These are phyloP conservation scores for Buphagus erythrorhynchus DNA, from an alignment of 2,797 vertebrate species.

Conservation along the genomic window DNA sequence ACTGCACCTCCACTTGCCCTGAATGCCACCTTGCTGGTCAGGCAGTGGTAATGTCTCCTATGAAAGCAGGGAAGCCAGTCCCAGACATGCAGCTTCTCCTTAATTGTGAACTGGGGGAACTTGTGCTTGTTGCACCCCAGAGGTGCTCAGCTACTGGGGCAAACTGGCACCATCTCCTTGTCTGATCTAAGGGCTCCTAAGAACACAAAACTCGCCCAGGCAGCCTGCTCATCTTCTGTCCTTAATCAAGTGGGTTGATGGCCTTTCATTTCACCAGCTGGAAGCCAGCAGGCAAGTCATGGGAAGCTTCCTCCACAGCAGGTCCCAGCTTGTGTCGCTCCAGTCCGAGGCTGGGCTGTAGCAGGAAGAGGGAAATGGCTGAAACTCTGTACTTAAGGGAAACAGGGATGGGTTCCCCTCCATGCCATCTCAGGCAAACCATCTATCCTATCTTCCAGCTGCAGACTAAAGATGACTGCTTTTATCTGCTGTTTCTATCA, in stretches of 20 bases:
- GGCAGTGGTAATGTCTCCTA: fast-evolving
- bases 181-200: neutral
- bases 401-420: neutral
- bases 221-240: neutral
- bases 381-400: neutral
- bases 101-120: neutral
- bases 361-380: neutral
- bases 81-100: neutral
- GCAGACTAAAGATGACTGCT: neutral
- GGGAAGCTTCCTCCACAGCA: neutral
- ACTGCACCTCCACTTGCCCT: neutral
- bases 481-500: neutral
- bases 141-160: neutral
- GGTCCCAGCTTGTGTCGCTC: neutral
- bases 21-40: neutral
- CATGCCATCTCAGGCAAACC: neutral
- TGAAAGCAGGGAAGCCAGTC: neutral
- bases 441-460: neutral
- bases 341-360: neutral
- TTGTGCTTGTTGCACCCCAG: fast-evolving
- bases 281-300: neutral
- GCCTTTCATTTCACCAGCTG: neutral
- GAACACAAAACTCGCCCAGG: neutral
- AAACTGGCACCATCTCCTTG: fast-evolving
- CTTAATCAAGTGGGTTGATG: neutral